Evolutionary conservation across 2,797 vertebrate species (phyloP), one percentile per base, ranked within the genome.

Genomic region (Borostomias antarcticus): DNA sequence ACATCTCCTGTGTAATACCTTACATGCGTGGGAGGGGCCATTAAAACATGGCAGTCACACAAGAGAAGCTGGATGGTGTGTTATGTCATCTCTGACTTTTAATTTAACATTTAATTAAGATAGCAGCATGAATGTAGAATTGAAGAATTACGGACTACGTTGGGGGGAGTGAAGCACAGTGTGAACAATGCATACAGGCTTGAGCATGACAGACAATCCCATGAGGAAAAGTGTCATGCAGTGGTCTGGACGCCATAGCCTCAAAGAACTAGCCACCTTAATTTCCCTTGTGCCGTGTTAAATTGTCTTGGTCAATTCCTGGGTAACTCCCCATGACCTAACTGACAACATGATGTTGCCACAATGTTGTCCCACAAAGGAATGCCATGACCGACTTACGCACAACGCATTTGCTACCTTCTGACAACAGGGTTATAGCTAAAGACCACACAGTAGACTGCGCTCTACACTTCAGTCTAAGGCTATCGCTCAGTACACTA

Each of bases 111-210:
- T 23, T 76, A 69, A 82, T 78, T 62, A 72, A 54, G 15, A 10
- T 8, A 2, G 1, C 47, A 23, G 51, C 60, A 76, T 57, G 45
- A 79, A 79, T 37, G 66, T 75, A 72, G 78, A 65, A n/a, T n/a
- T n/a, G n/a, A 58, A 58, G 0, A n/a, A 57, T 26, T 52, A 67
- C 0, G 29, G 50, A 59, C 32, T n/a, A 48, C 47, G 60, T 28
- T 47, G 11, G 23, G 33, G 47, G 2, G 40, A n/a, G 1, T 6
- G 15, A 26, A 29, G 7, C 30, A 26, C 13, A 4, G 52, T 71
- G 13, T 28, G 65, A 62, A 45, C 60, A 59, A 23, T 48, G 9
- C 52, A 1, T 37, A 58, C 21, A 62, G 54, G n/a, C n/a, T n/a
- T n/a, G n/a, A n/a, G n/a, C n/a, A n/a, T n/a, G n/a, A n/a, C n/a